Evolutionary conservation across 1,140 invertebrate genomes (phyloP), one percentile per base, ranked within the genome.

Genomic region (Aphidius gifuensis): DNA sequence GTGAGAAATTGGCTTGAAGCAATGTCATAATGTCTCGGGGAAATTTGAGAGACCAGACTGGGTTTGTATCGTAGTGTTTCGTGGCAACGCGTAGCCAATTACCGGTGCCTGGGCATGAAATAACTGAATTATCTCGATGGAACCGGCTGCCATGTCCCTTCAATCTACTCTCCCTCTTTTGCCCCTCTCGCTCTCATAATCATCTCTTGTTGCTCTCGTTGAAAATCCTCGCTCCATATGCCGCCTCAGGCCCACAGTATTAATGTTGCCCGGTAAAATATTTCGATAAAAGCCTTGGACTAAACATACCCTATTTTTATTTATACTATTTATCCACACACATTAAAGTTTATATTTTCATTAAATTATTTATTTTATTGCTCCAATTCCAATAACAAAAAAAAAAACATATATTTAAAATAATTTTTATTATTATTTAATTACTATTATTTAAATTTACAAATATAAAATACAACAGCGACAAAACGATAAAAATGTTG

Each of bases 41-140:
- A 40, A 62, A 32, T 32, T 32, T 32, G 61, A 63, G 67, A 72
- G 71, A 75, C 65, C 69, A 66, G 69, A 61, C 64, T 68, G 68
- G 23, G 46, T 59, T 59, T 72, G 67, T 66, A 60, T 55, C 39
- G 53, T 55, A 55, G 32, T 55, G 53, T 55, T 38, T 40, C 53
- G 53, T 69, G 69, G 68, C 73, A 76, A 76, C 73, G 74, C 76
- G 73, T 70, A 77, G 72, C 75, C 77, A 77, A 78, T 79, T 78
- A 79, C 74, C 72, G 74, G 74, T 79, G 68, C 71, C 71, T 65
- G 74, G 74, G 74, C 74, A 78, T 76, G 75, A 77, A 76, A 78
- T 77, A 78, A 78, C 76, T 76, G 69, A 74, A 76, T 78, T 77
- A 78, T 78, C 74, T 78, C 69, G 68, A 68, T 76, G 71, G 74